A percentile compares a stretch with the other conserved stretches of the same genome.
Conservation (phyloP, 2,888 invertebrate species). For the Synanthedon andrenaeformis region DNA sequence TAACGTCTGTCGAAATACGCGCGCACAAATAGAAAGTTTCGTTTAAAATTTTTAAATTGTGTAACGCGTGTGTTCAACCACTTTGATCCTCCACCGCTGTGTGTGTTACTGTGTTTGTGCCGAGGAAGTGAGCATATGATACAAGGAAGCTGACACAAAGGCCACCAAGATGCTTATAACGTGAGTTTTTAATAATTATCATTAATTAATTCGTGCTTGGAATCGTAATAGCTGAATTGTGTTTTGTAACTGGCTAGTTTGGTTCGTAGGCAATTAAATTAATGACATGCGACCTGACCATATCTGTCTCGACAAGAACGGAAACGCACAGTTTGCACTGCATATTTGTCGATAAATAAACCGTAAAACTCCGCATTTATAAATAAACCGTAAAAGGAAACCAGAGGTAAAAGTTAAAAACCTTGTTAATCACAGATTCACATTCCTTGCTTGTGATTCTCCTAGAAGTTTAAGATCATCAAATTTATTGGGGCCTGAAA, state of each 20-base stretch:
- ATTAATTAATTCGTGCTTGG: constrained; percentile 16
- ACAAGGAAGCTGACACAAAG: constrained; percentile 41
- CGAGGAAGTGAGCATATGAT: constrained; percentile 45
- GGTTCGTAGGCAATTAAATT: constrained; percentile 4
- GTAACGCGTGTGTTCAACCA: background rate
- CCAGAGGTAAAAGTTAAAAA: too few relatives aligned
- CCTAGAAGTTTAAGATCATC: too few relatives aligned
- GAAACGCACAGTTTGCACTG: background rate
- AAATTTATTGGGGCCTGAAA: too few relatives aligned
- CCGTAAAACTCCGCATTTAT: background rate
- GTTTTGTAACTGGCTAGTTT: background rate
- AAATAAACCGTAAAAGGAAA: background rate
- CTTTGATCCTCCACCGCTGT: constrained; percentile 10
- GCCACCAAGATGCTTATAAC: constrained; percentile 56
- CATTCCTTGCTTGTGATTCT: too few relatives aligned
- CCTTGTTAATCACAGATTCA: too few relatives aligned
- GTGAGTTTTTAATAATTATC: constrained; percentile 36
- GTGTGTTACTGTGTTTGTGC: constrained; percentile 41
- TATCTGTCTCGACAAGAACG: background rate
- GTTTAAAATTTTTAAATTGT: constrained; percentile 1
- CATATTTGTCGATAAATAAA: background rate
- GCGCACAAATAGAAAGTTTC: constrained; percentile 52
- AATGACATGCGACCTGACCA: constrained; percentile 1
- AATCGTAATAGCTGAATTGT: constrained; percentile 26
- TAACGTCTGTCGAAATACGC: constrained; percentile 22